Evolutionary conservation across 1,140 invertebrate species (phyloP), one percentile per base, ranked within the genome.

Genomic region (Ostrea edulis): DNA sequence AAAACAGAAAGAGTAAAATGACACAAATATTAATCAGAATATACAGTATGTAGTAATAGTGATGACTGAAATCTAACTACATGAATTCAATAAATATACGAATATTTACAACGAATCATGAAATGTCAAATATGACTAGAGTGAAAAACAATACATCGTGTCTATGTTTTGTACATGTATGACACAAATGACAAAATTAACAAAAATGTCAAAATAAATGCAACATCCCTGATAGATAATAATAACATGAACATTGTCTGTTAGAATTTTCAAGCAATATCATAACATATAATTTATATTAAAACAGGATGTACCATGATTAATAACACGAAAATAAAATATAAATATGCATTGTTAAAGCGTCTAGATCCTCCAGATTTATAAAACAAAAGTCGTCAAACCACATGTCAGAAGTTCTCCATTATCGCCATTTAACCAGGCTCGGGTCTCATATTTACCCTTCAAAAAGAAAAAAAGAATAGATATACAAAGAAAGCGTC

Each of bases 391-490:
- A 65, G 86, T 83, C 14, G 89, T 82, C 84, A 85, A 82, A 77
- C 85, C 89, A 88, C 89, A 90, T 11, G 85, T 54, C 35, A 88
- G 29, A 29, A 88, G 54, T 82, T 90, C 55, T 7, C 82, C 89
- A 14, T 88, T 65, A 58, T 51, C 53, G 65, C 88, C 84, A 14
- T 83, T 87, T 20, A 88, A 58, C 82, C 87, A 90, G 11, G 89
- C 87, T n/a, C 88, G 88, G 8, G 87, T 83, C 0, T 68, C 65
- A 77, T 90, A 90, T 58, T 83, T 86, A 77, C 89, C 89, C 89
- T 90, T 62, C 29, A 20, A 29, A 88, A 7, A 20, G 20, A 62
- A 62, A 2, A 62, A 62, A 62, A 17, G 20, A 62, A 17, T 83
- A 82, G 9, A 62, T 62, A 29, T 25, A 62, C 20, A 17, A n/a